Base-by-base conservation (phyloP, 1,140 invertebrate genomes). In the Andricus grossulariae region DNA sequence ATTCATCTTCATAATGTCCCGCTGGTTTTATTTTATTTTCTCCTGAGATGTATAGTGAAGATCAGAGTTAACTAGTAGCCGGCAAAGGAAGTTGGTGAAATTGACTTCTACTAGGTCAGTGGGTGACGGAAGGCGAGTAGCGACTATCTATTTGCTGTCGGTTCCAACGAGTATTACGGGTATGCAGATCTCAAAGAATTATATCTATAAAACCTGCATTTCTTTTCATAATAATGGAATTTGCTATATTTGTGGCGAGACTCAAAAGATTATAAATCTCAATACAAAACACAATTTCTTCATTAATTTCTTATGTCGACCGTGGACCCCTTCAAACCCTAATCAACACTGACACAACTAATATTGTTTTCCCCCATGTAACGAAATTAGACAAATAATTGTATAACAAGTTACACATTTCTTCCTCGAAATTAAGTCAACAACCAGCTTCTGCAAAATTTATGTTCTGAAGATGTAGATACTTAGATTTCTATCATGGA, bases 31-130 rank as follows among this genome's bases (percentile, higher is more conserved):
- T 39, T 66, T 39, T 16, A 0, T n/a, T 3, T 66, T 66, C 16
- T 60, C 39, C 8, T 39, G 15, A 15, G 21, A 6, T 45, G 10
- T 54, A 10, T n/a, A 18, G 15, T 39, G 60, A n/a, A 39, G 25
- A 66, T 15, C 39, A 39, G 15, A 25, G 39, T 66, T 66, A 66
- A 66, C 25, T 66, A 39, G 55, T 32, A 50, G 21, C 19, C 73
- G 72, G 51, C 18, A 71, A 81, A 52, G 25, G 51, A 78, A 79
- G 25, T 45, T 70, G 74, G 86, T 88, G 85, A 88, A 88, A 88
- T 86, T 85, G 77, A 83, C 54, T 80, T 32, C 74, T 83, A 87
- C 79, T 86, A 83, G 87, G 86, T 88, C 81, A 87, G 84, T 87
- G 74, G 84, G 86, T 82, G 82, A 86, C 78, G 75, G 72, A 84